Evolutionary conservation across 2,888 invertebrate species (phyloP), one percentile per base, ranked within the genome.

Genomic region (Apodemia mormo): DNA sequence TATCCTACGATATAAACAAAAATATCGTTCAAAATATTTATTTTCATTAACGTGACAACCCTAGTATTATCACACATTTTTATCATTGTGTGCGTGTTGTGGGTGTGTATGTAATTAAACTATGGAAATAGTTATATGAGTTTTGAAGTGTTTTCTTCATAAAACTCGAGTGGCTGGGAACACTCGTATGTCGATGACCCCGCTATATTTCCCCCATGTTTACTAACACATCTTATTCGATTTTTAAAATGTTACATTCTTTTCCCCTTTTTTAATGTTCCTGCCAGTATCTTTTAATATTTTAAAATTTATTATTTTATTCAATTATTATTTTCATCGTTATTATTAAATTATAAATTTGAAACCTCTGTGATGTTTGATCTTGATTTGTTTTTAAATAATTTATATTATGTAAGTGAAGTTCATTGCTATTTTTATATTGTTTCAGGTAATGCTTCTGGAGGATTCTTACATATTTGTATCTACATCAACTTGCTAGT

Each of bases 91-190:
- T 78, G 79, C 78, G 76, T 64, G 70, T 74, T 81, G 82, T 88
- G 88, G 86, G 87, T 85, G 88, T 85, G 88, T 87, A 82, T 83
- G 86, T 88, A 90, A 92, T 92, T 91, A 91, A 90, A 90, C 88
- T 89, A 91, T 92, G 88, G 90, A 91, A 90, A 92, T 92, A 92
- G 92, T 92, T 89, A 90, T 90, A 91, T 92, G 84, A 86, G 84
- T 90, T 92, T 92, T 92, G 89, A 92, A 92, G 92, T 92, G 92
- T 92, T 92, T 92, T 92, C 89, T 84, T 90, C 89, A 92, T 92
- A 91, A 92, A 91, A 91, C 84, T 90, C 87, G 85, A 92, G 92
- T 91, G 90, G 84, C 84, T 90, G 91, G 89, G 89, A 91, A 90
- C 88, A 86, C 85, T 84, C 79, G 75, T 75, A 80, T 82, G 86